Percentiles rank a stretch among this genome's conserved stretches.
Conservation (phyloP, 2,888 invertebrate genomes). For the Glaucopsyche alexis region DNA sequence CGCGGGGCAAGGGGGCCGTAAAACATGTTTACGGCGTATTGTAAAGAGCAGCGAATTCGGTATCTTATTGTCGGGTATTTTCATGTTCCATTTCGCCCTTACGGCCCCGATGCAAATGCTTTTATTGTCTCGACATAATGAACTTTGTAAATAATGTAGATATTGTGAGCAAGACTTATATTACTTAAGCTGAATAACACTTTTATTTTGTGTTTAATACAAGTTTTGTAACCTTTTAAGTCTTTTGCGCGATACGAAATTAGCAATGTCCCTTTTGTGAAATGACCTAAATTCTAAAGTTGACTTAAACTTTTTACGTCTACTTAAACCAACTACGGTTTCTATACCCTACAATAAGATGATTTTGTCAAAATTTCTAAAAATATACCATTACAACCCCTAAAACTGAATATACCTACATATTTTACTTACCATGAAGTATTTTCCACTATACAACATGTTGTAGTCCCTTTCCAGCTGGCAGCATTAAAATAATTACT, state of each 20-base stretch:
- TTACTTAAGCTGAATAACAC: not conserved
- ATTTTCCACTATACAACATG: conserved; percentile 73
- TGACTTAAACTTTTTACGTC: too few relatives aligned
- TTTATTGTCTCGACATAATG: conserved; percentile 21
- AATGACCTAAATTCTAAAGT: too few relatives aligned
- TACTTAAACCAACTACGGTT: too few relatives aligned
- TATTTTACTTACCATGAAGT: conserved; percentile 46
- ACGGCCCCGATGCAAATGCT: conserved; percentile 55
- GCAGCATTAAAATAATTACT: conserved; percentile 55
- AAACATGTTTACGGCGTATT: conserved; percentile 54
- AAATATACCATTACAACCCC: too few relatives aligned
- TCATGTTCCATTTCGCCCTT: conserved; percentile 54
- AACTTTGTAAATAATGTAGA: conserved; percentile 1
- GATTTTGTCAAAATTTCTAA: too few relatives aligned
- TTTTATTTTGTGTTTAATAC: too few relatives aligned
- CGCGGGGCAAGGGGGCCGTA: conserved; percentile 52
- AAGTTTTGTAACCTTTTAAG: too few relatives aligned
- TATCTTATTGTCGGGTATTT: conserved; percentile 44
- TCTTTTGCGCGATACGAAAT: too few relatives aligned
- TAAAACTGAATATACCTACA: too few relatives aligned
- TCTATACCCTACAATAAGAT: conserved; percentile 56
- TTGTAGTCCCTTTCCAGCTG: conserved; percentile 76
- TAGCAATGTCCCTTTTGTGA: too few relatives aligned
- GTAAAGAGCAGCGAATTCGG: conserved; percentile 48
- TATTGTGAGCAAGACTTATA: not conserved